These are phyloP conservation scores for Diplosoma virens DNA, from an alignment of 23 tunicate species.

Conservation along the genomic window DNA sequence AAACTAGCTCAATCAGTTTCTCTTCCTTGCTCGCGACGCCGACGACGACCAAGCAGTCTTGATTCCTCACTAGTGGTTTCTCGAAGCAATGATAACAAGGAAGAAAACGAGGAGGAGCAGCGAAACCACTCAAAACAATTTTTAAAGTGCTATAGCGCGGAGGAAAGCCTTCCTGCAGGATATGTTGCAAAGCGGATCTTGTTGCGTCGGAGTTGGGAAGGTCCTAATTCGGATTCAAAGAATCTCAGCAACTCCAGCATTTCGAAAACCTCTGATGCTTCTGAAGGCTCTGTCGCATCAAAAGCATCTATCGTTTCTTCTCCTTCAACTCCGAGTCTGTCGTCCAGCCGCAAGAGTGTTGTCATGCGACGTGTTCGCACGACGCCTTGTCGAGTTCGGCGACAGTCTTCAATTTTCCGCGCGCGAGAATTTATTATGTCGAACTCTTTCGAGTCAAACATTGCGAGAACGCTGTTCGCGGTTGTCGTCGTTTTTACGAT, in stretches of 20 bases:
- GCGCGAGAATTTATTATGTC: conserved; percentile 53
- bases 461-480: conserved; percentile 77
- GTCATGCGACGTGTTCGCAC: conserved; percentile 17
- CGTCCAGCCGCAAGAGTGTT: background rate
- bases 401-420: conserved; percentile 58
- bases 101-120: background rate
- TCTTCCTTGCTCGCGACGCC: background rate
- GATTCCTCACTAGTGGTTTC: conserved; percentile 3
- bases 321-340: background rate
- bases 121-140: background rate
- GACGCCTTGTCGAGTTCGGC: conserved; percentile 13
- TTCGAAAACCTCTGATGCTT: background rate
- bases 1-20: background rate
- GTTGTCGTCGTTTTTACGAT: conserved; percentile 65
- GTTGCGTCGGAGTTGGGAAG: conserved; percentile 64
- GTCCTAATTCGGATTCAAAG: background rate
- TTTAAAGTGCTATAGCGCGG: background rate
- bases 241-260: background rate
- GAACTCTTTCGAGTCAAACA: conserved; percentile 65
- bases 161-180: conserved; percentile 14
- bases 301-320: background rate
- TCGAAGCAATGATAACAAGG: background rate
- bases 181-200: conserved; percentile 42
- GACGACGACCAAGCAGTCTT: conserved; percentile 20
- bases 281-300: background rate